Conservation (phyloP, 2,113 vertebrate species). For the Nyctereutes procyonoides region DNA sequence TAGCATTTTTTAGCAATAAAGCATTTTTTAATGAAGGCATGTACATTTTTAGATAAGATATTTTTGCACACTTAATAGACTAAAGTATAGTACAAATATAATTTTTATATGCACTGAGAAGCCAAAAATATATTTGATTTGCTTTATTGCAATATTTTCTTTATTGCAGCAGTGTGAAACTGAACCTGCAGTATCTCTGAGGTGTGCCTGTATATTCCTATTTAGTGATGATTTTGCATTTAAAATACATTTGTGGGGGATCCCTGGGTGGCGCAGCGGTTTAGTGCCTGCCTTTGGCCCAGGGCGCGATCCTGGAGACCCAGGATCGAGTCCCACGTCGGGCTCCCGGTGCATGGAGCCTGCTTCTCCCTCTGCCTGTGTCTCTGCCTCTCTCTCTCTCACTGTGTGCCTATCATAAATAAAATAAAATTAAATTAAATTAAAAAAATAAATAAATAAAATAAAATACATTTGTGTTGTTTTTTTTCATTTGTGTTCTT, state of each 20-base stretch:
- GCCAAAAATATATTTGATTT: neutral
- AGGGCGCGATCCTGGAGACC: too few species aligned
- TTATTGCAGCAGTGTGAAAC: neutral
- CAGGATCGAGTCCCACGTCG: too few species aligned
- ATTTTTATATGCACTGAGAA: neutral
- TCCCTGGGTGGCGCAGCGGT: too few species aligned
- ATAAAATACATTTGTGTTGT: neutral
- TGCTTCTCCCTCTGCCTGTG: too few species aligned
- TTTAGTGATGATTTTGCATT: constrained; percentile 44
- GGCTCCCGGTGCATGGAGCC: too few species aligned
- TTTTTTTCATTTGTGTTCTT: neutral
- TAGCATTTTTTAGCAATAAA: neutral
- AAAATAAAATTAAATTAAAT: too few species aligned
- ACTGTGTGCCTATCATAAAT: too few species aligned
- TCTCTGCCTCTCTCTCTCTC: too few species aligned
- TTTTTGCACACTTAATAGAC: neutral
- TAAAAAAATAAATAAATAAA: too few species aligned
- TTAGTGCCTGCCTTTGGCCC: too few species aligned
- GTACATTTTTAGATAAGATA: too few species aligned
- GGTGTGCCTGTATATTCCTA: neutral
- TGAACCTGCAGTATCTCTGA: neutral
- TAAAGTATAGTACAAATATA: neutral
- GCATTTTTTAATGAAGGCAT: neutral
- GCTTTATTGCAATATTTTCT: neutral
- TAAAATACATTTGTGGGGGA: neutral